These are phyloP conservation scores for Axis porcinus DNA, from an alignment of 2,113 vertebrate genomes.

Conservation along the genomic window DNA sequence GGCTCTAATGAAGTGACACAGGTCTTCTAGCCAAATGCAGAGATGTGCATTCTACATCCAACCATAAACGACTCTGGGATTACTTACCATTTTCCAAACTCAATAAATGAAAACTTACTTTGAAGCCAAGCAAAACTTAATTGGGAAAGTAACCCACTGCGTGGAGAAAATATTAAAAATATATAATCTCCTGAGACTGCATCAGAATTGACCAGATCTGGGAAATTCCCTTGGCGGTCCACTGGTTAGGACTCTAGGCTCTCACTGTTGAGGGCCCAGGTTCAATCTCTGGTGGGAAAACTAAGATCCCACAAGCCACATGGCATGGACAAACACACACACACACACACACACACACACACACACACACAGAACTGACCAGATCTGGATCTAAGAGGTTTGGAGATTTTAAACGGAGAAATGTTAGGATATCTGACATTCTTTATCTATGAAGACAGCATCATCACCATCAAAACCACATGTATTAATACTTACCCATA, in stretches of 20 bases:
- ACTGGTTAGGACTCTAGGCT: background rate
- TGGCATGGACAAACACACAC: background rate
- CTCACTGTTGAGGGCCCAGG: background rate
- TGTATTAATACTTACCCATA: background rate
- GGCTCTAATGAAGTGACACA: background rate
- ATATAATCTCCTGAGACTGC: background rate
- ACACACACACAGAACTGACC: background rate
- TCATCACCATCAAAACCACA: background rate
- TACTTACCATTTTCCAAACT: background rate
- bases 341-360: background rate
- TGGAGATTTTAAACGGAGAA: background rate
- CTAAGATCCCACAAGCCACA: background rate
- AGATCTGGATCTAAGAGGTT: background rate
- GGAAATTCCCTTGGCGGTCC: background rate
- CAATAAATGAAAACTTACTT: background rate
- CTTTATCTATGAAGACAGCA: background rate
- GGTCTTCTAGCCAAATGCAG: background rate
- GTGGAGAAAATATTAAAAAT: background rate
- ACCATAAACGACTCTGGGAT: background rate
- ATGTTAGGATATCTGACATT: background rate
- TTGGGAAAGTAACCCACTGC: background rate
- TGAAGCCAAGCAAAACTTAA: constrained; percentile 37
- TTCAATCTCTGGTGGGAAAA: background rate
- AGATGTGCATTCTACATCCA: background rate
- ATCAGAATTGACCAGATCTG: background rate